Conservation (phyloP, 1,140 invertebrate species). For the Trigoniulus corallinus region DNA sequence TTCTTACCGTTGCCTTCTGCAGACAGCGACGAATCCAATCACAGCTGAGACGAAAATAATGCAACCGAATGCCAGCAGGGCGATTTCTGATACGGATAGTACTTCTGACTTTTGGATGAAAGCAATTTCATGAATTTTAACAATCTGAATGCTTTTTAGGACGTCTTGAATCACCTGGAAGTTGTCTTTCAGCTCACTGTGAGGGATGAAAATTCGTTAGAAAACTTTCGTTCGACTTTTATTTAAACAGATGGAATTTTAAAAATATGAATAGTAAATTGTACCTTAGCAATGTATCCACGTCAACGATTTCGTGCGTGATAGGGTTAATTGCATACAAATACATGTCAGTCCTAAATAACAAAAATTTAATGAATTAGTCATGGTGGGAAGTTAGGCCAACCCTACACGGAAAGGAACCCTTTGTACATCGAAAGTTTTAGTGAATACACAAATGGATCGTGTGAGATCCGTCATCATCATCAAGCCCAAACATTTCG, state of each 20-base stretch:
- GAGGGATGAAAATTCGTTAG: neutral
- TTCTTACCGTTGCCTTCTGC: conserved; percentile 32
- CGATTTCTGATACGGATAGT: conserved; percentile 56
- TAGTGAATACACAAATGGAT: no score
- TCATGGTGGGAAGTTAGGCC: no score
- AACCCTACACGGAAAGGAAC: no score
- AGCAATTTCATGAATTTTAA: neutral
- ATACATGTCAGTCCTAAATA: conserved; percentile 56
- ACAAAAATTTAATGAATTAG: conserved; percentile 7
- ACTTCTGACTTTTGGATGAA: conserved; percentile 23
- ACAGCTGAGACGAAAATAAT: conserved; percentile 59
- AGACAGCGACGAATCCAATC: conserved; percentile 58
- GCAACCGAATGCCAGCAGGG: conserved; percentile 54
- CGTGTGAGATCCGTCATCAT: no score
- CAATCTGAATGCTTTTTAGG: neutral
- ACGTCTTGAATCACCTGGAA: neutral
- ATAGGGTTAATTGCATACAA: conserved; percentile 64
- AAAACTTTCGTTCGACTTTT: no score
- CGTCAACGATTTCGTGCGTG: conserved; percentile 61
- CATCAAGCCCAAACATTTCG: no score
- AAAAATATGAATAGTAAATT: neutral
- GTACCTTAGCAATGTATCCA: conserved; percentile 28
- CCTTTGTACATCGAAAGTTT: no score
- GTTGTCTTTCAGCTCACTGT: neutral
- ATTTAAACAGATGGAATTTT: neutral